These are phyloP conservation scores for Micromys minutus DNA, from an alignment of 2,113 vertebrate species.

Conservation along the genomic window DNA sequence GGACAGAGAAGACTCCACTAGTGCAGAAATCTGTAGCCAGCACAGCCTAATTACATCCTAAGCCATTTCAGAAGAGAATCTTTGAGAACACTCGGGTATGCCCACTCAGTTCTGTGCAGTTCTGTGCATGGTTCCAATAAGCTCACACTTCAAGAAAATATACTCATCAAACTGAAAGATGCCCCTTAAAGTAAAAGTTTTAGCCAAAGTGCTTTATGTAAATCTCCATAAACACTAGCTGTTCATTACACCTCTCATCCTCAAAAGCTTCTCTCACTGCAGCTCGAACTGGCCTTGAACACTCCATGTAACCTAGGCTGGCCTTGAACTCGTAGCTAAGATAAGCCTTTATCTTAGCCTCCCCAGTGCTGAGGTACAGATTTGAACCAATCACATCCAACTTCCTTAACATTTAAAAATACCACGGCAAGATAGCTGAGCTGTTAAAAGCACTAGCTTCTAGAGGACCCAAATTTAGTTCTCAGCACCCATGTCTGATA, in stretches of 20 bases:
- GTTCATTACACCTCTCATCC: background rate
- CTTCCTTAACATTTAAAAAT: conserved; percentile 22
- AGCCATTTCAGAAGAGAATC: background rate
- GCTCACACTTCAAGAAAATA: background rate
- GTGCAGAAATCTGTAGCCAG: background rate
- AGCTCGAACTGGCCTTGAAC: background rate
- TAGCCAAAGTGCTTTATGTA: background rate
- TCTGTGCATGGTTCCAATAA: background rate
- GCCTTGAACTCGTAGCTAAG: background rate
- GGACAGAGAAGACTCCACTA: background rate
- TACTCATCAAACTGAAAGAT: background rate
- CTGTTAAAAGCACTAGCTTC: background rate
- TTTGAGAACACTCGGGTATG: background rate
- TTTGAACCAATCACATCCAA: background rate
- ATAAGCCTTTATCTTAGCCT: background rate
- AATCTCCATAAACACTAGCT: background rate
- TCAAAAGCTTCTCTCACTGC: background rate
- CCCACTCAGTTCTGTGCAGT: background rate
- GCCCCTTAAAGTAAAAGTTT: background rate
- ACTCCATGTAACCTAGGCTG: background rate
- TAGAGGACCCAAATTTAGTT: background rate
- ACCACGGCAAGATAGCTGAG: background rate
- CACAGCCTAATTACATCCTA: background rate
- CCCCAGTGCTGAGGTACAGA: no score
- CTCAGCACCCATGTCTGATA: background rate